These are phyloP conservation scores for Rhagoletis zephyria DNA, from an alignment of 1,140 invertebrate species.

Conservation along the genomic window DNA sequence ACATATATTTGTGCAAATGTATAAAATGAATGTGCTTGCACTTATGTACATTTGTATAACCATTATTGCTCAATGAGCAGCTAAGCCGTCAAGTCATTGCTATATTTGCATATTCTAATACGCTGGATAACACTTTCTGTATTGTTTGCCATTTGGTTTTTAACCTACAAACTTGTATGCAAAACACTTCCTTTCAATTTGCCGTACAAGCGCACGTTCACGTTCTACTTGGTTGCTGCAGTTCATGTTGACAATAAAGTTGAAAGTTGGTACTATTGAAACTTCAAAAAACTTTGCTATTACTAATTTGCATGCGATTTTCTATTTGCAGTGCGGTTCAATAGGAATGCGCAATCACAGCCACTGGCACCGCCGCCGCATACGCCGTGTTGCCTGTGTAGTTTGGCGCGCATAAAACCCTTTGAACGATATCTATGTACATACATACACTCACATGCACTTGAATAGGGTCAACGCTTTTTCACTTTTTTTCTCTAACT, in stretches of 20 bases:
- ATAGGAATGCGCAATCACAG: conserved; percentile 40
- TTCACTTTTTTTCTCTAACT: no score
- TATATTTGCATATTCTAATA: conserved; percentile 31
- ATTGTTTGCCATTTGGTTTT: conserved; percentile 27
- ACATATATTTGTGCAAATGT: no score
- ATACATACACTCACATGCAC: not conserved
- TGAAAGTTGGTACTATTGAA: conserved; percentile 49
- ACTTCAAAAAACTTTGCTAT: conserved; percentile 47
- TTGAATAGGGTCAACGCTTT: no score
- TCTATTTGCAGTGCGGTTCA: conserved; percentile 24
- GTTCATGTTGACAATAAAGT: conserved; percentile 51
- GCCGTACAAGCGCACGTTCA: not conserved
- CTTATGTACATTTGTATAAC: not conserved
- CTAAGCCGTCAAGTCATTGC: not conserved
- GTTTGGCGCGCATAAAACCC: conserved; percentile 3
- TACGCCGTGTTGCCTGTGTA: not conserved
- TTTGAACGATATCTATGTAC: not conserved
- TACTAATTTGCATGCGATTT: conserved; percentile 47
- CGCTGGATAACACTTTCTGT: not conserved
- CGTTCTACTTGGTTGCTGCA: not conserved
- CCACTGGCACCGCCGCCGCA: not conserved
- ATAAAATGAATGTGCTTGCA: no score
- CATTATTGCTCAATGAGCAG: conserved; percentile 29
- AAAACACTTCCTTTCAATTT: conserved; percentile 24
- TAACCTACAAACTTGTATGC: conserved; percentile 29